These are phyloP conservation scores for Himantopus leucocephalus DNA, from an alignment of 2,113 vertebrate genomes.

Conservation along the genomic window DNA sequence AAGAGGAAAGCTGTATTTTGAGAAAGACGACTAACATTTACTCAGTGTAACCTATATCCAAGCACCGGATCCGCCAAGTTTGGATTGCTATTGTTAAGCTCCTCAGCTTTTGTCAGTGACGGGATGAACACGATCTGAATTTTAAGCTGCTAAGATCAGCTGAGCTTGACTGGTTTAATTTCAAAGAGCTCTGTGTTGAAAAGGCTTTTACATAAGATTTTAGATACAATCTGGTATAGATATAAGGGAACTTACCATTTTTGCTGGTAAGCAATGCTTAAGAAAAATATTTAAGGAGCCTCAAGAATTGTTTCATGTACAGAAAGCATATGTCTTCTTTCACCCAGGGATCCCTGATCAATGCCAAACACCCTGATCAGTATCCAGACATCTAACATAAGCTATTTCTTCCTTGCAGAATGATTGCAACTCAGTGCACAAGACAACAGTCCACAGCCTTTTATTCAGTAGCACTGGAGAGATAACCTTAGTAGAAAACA, in stretches of 20 bases:
- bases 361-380: background rate
- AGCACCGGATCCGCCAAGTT: background rate
- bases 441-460: background rate
- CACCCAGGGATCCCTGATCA: no score
- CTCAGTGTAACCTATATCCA: conserved; percentile 31
- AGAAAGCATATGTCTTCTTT: background rate
- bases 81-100: conserved; percentile 25
- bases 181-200: background rate
- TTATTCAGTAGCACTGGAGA: background rate
- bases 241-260: background rate
- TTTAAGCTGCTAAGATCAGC: background rate
- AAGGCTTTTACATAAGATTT: background rate
- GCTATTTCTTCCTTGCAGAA: background rate
- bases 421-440: background rate
- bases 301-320: no score
- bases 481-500: background rate
- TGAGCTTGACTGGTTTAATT: background rate
- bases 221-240: background rate
- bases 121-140: conserved; percentile 10
- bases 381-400: background rate
- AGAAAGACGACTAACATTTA: conserved; percentile 34
- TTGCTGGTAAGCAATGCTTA: background rate
- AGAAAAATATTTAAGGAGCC: background rate
- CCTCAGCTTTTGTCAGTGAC: background rate
- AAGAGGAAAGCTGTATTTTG: conserved; percentile 23